Base-by-base conservation (phyloP, 2,797 vertebrate species). In the Peromyscus melanophrys region DNA sequence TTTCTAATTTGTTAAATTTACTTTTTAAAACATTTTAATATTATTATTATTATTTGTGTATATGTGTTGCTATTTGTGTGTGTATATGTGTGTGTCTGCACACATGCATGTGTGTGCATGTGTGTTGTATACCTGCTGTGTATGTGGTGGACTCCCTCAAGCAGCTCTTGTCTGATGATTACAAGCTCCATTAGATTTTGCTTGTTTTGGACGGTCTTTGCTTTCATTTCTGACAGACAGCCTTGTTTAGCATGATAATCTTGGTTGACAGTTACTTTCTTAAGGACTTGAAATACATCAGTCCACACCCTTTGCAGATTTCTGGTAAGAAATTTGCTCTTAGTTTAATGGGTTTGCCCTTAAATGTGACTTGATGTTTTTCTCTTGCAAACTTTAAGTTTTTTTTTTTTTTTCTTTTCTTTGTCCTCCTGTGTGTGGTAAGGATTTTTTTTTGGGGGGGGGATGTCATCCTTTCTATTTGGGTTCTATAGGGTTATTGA, bases 291-390 rank as follows among this genome's bases (percentile, higher is more conserved):
- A 49, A 34, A 49, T 85, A 67, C 2, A 14, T 65, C 59, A 46
- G 17, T 65, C 59, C 40, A 84, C 1, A 65, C 10, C 40, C 17
- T 84, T 84, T 34, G 10, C 40, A 65, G 40, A 78, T 65, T 86
- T 86, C 46, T 86, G 63, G 34, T 49, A 25, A 69, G 63, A 86
- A 86, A 40, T 43, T 63, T 84, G 40, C 29, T 46, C 1, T 84
- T 63, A 21, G 59, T 46, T 84, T 65, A 40, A 65, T 65, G 16
- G 29, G 10, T 34, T 65, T 84, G 40, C 29, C 17, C 40, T 65
- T 84, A 84, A 65, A 84, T 52, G 31, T 73, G 78, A 91, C 49
- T 91, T 81, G n/a, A 11, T 37, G 29, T 67, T 91, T 91, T 91
- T 69, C 46, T 71, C n/a, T 63, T 81, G 65, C 63, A 71, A 17